phyloP scores from a whole-genome alignment of 2,113 vertebrate species.

The Origma solitaria region DNA sequence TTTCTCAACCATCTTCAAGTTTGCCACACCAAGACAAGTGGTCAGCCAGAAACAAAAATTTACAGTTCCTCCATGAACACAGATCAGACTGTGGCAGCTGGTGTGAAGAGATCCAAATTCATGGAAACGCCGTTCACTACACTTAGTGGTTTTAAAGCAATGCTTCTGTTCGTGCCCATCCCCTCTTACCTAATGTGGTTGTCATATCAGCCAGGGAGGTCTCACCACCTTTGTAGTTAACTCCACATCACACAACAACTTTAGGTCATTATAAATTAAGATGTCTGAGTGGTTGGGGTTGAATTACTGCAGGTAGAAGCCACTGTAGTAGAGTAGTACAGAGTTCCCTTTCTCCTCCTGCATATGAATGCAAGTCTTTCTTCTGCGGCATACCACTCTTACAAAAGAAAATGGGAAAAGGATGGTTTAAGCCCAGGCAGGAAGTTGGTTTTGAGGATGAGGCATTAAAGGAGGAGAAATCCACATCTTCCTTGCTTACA shows the following conservation, averaged over 20 bases:
- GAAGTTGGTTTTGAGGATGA: neutral
- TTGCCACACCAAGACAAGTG: neutral
- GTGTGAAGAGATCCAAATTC: neutral
- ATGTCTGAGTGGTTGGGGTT: neutral
- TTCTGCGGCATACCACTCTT: neutral
- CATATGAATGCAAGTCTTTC: fast-evolving
- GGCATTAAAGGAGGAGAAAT: neutral
- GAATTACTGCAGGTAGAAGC: neutral
- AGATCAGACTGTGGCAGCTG: neutral
- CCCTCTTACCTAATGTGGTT: neutral
- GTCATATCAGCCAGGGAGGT: fast-evolving
- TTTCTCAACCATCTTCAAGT: neutral
- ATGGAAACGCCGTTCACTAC: neutral
- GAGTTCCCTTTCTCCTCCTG: neutral
- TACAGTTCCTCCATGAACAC: neutral
- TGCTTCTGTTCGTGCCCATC: neutral
- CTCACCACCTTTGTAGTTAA: neutral
- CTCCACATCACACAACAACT: neutral
- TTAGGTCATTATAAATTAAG: neutral
- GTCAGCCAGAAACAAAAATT: neutral
- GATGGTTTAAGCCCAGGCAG: neutral
- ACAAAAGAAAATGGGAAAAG: neutral
- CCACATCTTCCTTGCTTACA: neutral
- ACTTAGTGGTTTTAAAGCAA: neutral
- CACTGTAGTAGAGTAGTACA: neutral